Base-by-base conservation (phyloP, 2,797 vertebrate species). In the Naso thynnoides region DNA sequence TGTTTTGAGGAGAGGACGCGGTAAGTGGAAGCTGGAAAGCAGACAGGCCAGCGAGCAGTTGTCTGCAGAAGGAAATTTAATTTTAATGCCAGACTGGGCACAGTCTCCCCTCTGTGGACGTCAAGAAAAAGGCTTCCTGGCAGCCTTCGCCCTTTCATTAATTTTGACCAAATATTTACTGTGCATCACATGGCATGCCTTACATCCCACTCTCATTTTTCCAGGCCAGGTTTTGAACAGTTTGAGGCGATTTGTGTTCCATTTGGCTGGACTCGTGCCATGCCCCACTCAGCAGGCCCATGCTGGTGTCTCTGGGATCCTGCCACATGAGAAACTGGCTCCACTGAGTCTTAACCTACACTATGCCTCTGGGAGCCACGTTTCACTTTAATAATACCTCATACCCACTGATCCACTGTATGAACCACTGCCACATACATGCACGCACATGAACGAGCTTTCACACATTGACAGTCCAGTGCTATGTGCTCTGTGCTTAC, bases 121-220 rank as follows among this genome's bases (percentile, higher is more conserved):
- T 81, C 88, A 87, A 70, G 70, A 88, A 88, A 89, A 88, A 84
- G 83, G 62, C 76, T 79, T 86, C 79, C 89, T 93, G 91, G 93
- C 92, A 91, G 81, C 75, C 85, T 64, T 87, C 38, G 84, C 87
- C 82, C 87, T 86, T 86, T 91, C 91, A 92, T 93, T 92, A 92
- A 91, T 92, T 93, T 86, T 92, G 87, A 92, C 91, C 89, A 91
- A 90, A 93, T 93, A 93, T 93, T 93, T 92, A 91, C 84, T 76
- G 90, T 86, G 87, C 90, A 89, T 91, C 86, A 84, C 87, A 86
- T 87, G 89, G 89, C 86, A 84, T 73, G 82, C 81, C 73, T 81
- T 88, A 78, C 74, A 79, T 83, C 87, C 89, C 82, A 26, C 74
- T 87, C 75, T 79, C 38, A 24, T 86, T 88, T 92, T 93, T 91